Base-by-base conservation (phyloP, 2,113 vertebrate genomes). In the Eulemur rufifrons region DNA sequence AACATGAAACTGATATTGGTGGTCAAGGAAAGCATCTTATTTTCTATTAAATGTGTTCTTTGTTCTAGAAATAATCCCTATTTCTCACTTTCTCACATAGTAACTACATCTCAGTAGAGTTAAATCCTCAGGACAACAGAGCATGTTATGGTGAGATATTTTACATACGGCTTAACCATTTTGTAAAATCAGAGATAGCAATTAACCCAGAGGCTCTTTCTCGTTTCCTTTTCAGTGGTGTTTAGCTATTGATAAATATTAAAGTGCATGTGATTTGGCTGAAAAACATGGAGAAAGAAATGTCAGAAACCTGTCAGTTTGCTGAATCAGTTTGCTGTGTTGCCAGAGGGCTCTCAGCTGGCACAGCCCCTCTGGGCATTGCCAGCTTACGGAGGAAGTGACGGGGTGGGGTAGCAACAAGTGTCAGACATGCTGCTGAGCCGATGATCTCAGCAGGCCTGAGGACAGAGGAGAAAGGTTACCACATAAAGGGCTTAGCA, bases 391-490 rank as follows among this genome's bases (percentile, higher is more conserved):
- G 0, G 10, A 82, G 59, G 86, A 96, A 64, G 25, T 74, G 86
- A 61, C 66, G 11, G 32, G 52, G 21, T 64, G 34, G 5, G 29
- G 84, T 0, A 76, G 78, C 77, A 96, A 96, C 95, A 98, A 93
- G 93, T 95, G 81, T 80, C 50, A 56, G 83, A 89, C 32, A 32
- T 12, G 47, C 83, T 81, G 68, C 63, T 93, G 94, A 97, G 34
- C 47, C 27, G 86, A 96, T 92, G 68, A 61, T 80, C 90, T 83
- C 89, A 92, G 87, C 88, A 97, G 61, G n/a, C 89, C 90, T 74
- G 52, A 95, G 92, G 69, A 94, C 95, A 97, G 64, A 69, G 74
- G 86, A 97, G 86, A 94, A 95, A 66, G 71, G 56, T 34, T 74
- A 83, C 92, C 82, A 86, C 50, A 29, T 68, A 82, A 73, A 45